Percentiles rank a stretch among this genome's conserved stretches.
Conservation (phyloP, 2,888 invertebrate species). For the Apodemia mormo region DNA sequence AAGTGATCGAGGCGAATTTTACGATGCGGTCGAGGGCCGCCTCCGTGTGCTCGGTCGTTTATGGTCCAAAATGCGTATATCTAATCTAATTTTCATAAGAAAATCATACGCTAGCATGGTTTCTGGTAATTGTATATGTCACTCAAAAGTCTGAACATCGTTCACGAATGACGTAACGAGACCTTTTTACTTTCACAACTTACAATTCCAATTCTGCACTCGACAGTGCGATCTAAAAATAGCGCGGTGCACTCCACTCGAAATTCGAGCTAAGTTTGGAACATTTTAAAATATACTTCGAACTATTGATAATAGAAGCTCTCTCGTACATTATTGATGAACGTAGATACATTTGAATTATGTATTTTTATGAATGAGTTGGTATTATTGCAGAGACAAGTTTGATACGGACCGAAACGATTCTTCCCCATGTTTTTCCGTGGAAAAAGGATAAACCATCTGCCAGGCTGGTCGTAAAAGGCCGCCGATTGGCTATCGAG, state of each 20-base stretch:
- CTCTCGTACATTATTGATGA: not conserved
- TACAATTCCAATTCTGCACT: constrained; percentile 7
- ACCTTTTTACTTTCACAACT: constrained; percentile 4
- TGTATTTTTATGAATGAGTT: not conserved
- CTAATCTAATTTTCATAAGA: too few species aligned
- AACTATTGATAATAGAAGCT: not conserved
- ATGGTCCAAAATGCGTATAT: too few species aligned
- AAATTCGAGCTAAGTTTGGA: not conserved
- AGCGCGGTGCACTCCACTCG: not conserved
- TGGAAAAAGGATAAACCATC: too few species aligned
- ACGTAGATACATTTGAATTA: not conserved
- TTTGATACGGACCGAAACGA: too few species aligned
- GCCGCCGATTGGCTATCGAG: too few species aligned
- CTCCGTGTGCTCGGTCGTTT: too few species aligned
- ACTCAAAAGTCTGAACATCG: not conserved
- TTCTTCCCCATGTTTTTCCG: too few species aligned
- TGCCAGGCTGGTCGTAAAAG: too few species aligned
- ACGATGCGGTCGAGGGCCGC: too few species aligned
- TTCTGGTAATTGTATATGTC: not conserved
- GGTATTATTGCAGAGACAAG: too few species aligned
- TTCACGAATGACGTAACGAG: not conserved
- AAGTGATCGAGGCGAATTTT: too few species aligned
- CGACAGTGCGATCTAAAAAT: not conserved
- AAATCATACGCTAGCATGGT: too few species aligned
- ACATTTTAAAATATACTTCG: not conserved